Evolutionary conservation across 2,888 invertebrate genomes (phyloP).

Genomic region (Noctua pronuba): DNA sequence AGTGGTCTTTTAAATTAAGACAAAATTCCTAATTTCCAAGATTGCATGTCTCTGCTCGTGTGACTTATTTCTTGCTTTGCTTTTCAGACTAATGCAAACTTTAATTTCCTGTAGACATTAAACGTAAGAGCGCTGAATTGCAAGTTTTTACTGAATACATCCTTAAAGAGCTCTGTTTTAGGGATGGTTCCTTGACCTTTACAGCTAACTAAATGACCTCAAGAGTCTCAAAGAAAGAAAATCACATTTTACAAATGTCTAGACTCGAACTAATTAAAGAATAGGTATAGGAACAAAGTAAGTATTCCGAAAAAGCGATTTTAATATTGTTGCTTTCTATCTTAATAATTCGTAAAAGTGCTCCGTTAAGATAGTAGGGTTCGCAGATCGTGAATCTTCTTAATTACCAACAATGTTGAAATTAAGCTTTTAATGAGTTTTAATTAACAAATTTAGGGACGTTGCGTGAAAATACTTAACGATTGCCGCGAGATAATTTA

Average conservation of each 20-base stretch:
- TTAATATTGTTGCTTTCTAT: slow-evolving; percentile 80
- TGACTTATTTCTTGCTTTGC: background rate
- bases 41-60: background rate
- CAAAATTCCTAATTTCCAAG: background rate
- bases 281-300: slow-evolving; percentile 48
- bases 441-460: slow-evolving; percentile 87
- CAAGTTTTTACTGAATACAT: slow-evolving; percentile 33
- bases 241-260: slow-evolving; percentile 23
- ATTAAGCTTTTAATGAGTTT: slow-evolving; percentile 89
- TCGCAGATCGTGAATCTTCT: slow-evolving; percentile 88
- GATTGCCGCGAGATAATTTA: slow-evolving; percentile 75
- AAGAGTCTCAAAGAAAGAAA: background rate
- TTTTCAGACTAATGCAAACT: slow-evolving; percentile 27
- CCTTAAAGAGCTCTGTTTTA: slow-evolving; percentile 23
- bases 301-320: slow-evolving; percentile 68
- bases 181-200: slow-evolving; percentile 15
- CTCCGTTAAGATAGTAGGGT: slow-evolving; percentile 85
- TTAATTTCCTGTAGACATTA: slow-evolving; percentile 49
- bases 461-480: slow-evolving; percentile 81
- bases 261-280: slow-evolving; percentile 46
- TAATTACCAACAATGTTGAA: slow-evolving; percentile 89
- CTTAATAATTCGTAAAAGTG: slow-evolving; percentile 84
- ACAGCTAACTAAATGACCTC: background rate
- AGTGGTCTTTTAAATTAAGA: background rate
- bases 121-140: slow-evolving; percentile 12